Percentiles rank a stretch among this genome's conserved stretches.
Evolutionary conservation across 2,113 vertebrate genomes (phyloP).

Genomic region (Accipiter cooperii): DNA sequence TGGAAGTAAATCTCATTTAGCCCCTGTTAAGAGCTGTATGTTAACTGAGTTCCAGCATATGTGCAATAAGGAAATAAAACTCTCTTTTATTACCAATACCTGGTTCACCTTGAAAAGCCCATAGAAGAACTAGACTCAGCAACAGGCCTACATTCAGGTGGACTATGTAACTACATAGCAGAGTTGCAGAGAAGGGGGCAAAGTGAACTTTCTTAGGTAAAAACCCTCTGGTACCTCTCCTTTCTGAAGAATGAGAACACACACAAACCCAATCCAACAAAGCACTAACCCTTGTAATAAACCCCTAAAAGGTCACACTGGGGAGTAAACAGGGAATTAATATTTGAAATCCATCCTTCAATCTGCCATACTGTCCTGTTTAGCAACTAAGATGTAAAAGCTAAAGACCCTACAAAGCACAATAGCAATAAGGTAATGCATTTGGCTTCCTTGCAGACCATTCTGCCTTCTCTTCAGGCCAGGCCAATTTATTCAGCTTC

Average conservation of each 20-base stretch:
- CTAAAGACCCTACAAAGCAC: background rate
- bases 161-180: background rate
- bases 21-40: background rate
- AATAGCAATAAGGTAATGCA: background rate
- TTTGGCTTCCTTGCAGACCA: conserved; percentile 1
- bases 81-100: background rate
- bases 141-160: background rate
- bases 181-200: background rate
- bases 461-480: background rate
- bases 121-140: background rate
- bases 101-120: background rate
- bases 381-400: background rate
- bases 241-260: background rate
- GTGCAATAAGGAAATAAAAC: background rate
- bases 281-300: background rate
- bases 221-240: background rate
- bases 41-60: background rate
- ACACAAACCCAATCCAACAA: background rate
- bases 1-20: background rate
- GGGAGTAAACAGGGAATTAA: background rate
- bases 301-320: background rate
- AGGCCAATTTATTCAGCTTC: background rate
- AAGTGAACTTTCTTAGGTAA: background rate
- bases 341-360: background rate
- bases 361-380: background rate